Evolutionary conservation across 2,888 invertebrate genomes (phyloP).

Genomic region (Byasa hedistus): DNA sequence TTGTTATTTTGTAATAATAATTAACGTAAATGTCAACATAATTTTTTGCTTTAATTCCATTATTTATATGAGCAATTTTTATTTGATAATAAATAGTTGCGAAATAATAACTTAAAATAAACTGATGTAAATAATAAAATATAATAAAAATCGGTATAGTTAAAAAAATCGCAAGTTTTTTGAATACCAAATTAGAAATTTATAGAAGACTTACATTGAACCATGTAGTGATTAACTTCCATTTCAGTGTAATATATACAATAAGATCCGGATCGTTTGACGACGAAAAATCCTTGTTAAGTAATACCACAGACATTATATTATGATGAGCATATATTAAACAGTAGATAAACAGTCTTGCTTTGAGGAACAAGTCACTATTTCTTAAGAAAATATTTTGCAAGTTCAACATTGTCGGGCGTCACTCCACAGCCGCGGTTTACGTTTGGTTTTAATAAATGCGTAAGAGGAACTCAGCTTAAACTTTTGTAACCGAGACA

Average conservation of each 20-base stretch:
- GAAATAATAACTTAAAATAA: too few relatives aligned
- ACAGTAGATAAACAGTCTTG: conserved; percentile 52
- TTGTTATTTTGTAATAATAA: too few relatives aligned
- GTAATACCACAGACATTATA: conserved; percentile 43
- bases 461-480: conserved; percentile 25
- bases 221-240: conserved; percentile 68
- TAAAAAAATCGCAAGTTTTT: too few relatives aligned
- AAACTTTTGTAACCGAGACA: conserved; percentile 25
- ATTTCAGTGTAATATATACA: conserved; percentile 52
- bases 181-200: too few relatives aligned
- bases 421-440: conserved; percentile 17
- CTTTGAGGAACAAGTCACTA: conserved; percentile 44
- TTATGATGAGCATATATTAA: conserved; percentile 47
- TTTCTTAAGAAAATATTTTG: conserved; percentile 31
- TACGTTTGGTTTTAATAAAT: conserved; percentile 26
- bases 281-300: conserved; percentile 56
- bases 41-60: too few relatives aligned
- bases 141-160: too few relatives aligned
- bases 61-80: too few relatives aligned
- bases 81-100: too few relatives aligned
- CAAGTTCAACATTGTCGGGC: conserved; percentile 26
- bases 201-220: conserved; percentile 61
- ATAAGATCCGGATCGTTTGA: conserved; percentile 51
- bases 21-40: too few relatives aligned
- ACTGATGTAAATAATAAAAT: too few relatives aligned